Evolutionary conservation across 2,797 vertebrate species (phyloP), one percentile per base, ranked within the genome.

Genomic region (Poliocrania exsul): DNA sequence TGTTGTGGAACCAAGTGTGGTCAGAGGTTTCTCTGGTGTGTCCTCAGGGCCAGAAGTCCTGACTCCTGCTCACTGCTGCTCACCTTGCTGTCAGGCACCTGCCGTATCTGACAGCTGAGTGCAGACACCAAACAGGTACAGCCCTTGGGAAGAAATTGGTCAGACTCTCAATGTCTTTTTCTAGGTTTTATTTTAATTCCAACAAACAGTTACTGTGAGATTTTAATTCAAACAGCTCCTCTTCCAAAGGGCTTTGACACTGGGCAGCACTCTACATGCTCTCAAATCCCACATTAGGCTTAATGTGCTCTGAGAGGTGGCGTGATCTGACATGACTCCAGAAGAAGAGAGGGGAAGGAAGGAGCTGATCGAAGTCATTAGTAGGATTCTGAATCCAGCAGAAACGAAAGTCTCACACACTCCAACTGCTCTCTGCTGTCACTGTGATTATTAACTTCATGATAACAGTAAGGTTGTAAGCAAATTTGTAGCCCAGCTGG

Each of bases 41-140:
- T 28, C 28, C 51, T 69, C 4, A 1, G 74, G 70, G 50, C 25
- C 42, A 91, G 53, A 61, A 87, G n/a, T 2, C 46, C 57, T 2
- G 5, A 9, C 20, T 82, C 23, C 40, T 47, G 35, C 47, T 79
- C 20, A 26, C 0, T 86, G 29, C 53, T 53, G 26, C 42, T 79
- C 17, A 64, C 1, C 0, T 28, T 60, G n/a, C 49, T 67, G 23
- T 67, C 42, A 77, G 31, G 29, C 6, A 31, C 28, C 13, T 35
- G 35, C 53, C 0, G 0, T 15, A 37, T 31, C 31, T 7, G 2
- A 35, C 0, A 2, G 49, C n/a, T 33, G 7, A 1, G 3, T 2
- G 3, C 44, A 35, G 38, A 38, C 62, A 40, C 47, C 1, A 2
- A 33, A 7, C 16, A 38, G 19, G 21, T 12, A 72, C 61, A 86